Base-by-base conservation (phyloP, 1,140 invertebrate species). In the Nymphalis io region DNA sequence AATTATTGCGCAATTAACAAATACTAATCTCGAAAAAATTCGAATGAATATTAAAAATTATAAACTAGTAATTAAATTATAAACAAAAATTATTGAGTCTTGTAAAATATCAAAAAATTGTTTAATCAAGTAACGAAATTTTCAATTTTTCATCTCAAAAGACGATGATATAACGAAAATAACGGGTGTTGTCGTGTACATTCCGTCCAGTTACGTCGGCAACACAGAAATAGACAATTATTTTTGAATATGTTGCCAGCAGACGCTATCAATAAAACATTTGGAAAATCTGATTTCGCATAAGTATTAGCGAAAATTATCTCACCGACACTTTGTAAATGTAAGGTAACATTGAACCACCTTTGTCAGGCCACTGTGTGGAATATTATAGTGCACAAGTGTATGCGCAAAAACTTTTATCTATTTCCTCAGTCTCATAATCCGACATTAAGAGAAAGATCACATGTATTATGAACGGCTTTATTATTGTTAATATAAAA, bases 241-340 rank as follows among this genome's bases (percentile, higher is more conserved):
- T 85, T 87, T 87, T 82, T 72, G 83, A 84, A 73, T 77, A 72
- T 73, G 82, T 87, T 87, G 85, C 82, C 83, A 85, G 73, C 80
- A 79, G 73, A 74, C 79, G 72, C 71, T 76, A 78, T 77, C 78
- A 80, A 83, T 82, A 79, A 78, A 81, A 85, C 77, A 18, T 73
- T 79, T 70, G 80, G 85, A 80, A 85, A 80, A 78, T 69, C 63
- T 33, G 33, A 58, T 61, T 59, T 48, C 61, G 38, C 69, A 69
- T 61, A 27, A 46, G 51, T 44, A 33, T 44, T 70, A 38, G 38
- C 42, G 62, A 63, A 63, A 53, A 21, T n/a, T 53, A 42, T 21
- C n/a, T n/a, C 13, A n/a, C 40, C n/a, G 40, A 33, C 10, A 33
- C 10, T 33, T 33, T n/a, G n/a, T n/a, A n/a, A n/a, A n/a, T n/a